Percentiles rank a stretch among this genome's conserved stretches.
phyloP scores from a whole-genome alignment of 2,888 invertebrate species.

The Caenorhabditis sp. region DNA sequence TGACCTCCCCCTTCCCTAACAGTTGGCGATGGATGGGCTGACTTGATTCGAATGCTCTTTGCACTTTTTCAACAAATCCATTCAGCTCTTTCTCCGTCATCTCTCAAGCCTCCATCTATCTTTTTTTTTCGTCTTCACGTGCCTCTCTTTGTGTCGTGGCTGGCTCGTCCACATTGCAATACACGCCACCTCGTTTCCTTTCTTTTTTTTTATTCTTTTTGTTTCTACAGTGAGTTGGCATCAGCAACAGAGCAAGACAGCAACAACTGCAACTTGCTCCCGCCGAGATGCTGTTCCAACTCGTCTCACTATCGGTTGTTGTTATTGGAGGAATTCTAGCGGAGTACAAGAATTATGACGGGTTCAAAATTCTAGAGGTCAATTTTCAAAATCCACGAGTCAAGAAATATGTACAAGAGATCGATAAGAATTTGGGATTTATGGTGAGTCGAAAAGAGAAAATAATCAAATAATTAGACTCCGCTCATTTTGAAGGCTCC shows the following conservation, averaged over 20 bases:
- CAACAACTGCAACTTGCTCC: slow-evolving; percentile 1
- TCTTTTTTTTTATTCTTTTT: slow-evolving; percentile 20
- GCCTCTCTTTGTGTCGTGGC: slow-evolving; percentile 17
- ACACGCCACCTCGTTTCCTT: too few relatives aligned
- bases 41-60: slow-evolving; percentile 30
- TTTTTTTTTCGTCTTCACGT: slow-evolving; percentile 23
- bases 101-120: slow-evolving; percentile 20
- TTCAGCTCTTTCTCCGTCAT: not conserved
- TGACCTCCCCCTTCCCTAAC: slow-evolving; percentile 24
- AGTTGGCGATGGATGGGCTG: slow-evolving; percentile 8
- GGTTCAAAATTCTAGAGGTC: slow-evolving; percentile 62
- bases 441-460: slow-evolving; percentile 55
- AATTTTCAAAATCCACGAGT: slow-evolving; percentile 40
- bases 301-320: slow-evolving; percentile 1
- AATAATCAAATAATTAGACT: too few relatives aligned
- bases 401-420: slow-evolving; percentile 44
- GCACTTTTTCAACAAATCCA: slow-evolving; percentile 16
- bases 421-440: slow-evolving; percentile 59
- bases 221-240: slow-evolving; percentile 29
- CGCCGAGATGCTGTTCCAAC: slow-evolving; percentile 35
- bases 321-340: too few relatives aligned
- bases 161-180: slow-evolving; percentile 16
- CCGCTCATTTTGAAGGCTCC: too few relatives aligned
- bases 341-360: too few relatives aligned
- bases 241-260: not conserved